Conservation (phyloP, 2,113 vertebrate genomes). For the Pelvicachromis taeniatus region DNA sequence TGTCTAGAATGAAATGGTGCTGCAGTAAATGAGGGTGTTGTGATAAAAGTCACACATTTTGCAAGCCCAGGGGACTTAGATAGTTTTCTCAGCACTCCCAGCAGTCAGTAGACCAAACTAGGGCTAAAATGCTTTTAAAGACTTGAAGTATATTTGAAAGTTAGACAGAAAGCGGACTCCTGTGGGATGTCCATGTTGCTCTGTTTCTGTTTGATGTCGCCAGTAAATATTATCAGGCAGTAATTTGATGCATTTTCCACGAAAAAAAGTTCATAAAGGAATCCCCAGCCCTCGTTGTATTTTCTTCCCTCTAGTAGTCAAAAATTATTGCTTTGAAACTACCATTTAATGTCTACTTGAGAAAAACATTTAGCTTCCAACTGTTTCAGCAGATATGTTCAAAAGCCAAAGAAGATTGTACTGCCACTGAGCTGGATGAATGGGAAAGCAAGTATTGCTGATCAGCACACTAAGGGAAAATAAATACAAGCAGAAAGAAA, state of each 20-base stretch:
- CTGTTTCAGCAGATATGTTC: not conserved
- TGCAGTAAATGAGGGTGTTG: not conserved
- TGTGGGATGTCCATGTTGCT: not conserved
- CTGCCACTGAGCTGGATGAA: not conserved
- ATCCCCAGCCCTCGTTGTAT: not conserved
- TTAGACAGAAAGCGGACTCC: not conserved
- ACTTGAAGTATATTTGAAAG: not conserved
- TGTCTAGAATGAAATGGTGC: not conserved
- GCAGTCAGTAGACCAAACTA: not conserved
- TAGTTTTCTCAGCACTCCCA: not conserved
- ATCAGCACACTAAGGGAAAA: not conserved
- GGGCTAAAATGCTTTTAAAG: not conserved
- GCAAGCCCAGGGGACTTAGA: not conserved
- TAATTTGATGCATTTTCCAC: not conserved
- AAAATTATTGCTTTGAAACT: not conserved
- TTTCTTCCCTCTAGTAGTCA: not conserved
- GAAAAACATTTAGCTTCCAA: conserved; percentile 8
- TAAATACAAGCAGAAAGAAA: not conserved
- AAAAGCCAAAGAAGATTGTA: not conserved
- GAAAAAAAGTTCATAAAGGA: not conserved
- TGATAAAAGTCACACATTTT: not conserved
- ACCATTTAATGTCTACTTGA: not conserved
- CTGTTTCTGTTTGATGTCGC: not conserved
- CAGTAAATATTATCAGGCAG: not conserved
- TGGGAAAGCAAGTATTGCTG: not conserved